These are phyloP conservation scores for Aleiodes alternator DNA, from an alignment of 2,888 invertebrate genomes.

Conservation along the genomic window DNA sequence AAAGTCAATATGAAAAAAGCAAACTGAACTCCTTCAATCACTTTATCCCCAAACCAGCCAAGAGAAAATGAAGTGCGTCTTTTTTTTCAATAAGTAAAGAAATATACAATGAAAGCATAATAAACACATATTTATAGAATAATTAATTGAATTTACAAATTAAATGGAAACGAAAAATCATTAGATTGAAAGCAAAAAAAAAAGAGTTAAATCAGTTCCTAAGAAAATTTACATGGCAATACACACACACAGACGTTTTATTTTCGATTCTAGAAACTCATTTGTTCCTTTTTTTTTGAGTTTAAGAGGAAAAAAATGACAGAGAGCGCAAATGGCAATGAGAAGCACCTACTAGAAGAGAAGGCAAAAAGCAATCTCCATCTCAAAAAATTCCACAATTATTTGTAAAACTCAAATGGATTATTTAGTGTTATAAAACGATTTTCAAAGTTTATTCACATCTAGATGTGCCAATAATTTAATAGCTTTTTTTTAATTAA, in stretches of 20 bases:
- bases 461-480: constrained; percentile 32
- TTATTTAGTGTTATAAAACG: constrained; percentile 28
- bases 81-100: too few relatives aligned
- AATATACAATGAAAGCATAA: too few relatives aligned
- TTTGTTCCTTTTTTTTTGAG: background rate
- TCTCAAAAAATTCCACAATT: constrained; percentile 39
- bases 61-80: too few relatives aligned
- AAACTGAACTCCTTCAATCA: too few relatives aligned
- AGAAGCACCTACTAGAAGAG: constrained; percentile 7
- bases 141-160: constrained; percentile 1
- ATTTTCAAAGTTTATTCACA: constrained; percentile 17
- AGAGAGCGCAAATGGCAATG: constrained; percentile 25
- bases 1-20: too few relatives aligned
- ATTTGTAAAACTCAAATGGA: constrained; percentile 39
- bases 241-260: constrained; percentile 20
- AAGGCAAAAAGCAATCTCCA: too few relatives aligned
- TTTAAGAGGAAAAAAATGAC: background rate
- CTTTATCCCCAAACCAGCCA: too few relatives aligned
- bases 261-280: background rate
- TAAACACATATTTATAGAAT: background rate
- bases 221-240: constrained; percentile 22
- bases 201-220: constrained; percentile 8
- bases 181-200: background rate
- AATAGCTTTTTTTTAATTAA: constrained; percentile 1
- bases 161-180: constrained; percentile 10